Percentiles rank a stretch among this genome's conserved stretches.
phyloP scores from a whole-genome alignment of 2,888 invertebrate genomes.

The Dorcus parallelipipedus region DNA sequence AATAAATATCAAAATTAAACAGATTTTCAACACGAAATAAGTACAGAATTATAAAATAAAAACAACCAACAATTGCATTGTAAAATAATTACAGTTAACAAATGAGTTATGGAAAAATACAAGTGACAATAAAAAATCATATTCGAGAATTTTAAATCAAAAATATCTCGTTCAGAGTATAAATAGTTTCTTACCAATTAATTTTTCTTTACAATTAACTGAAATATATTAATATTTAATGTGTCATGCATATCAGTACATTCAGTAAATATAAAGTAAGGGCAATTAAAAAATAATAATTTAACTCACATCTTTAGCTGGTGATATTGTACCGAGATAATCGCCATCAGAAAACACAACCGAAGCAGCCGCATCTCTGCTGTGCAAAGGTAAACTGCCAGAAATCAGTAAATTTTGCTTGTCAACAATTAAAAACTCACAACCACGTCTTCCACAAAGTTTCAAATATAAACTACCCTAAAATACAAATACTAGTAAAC shows the following conservation, averaged over 20 bases:
- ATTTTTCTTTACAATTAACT: too few relatives aligned
- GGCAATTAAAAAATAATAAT: not conserved
- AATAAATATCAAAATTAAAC: too few relatives aligned
- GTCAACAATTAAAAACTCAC: conserved; percentile 56
- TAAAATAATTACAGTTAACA: not conserved
- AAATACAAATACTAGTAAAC: conserved; percentile 29
- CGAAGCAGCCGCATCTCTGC: conserved; percentile 52
- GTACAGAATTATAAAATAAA: too few relatives aligned
- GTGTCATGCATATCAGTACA: too few relatives aligned
- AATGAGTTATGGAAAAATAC: too few relatives aligned
- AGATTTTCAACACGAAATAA: too few relatives aligned
- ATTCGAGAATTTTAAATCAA: too few relatives aligned
- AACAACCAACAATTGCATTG: too few relatives aligned
- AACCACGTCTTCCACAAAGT: conserved; percentile 52
- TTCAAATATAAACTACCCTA: conserved; percentile 82
- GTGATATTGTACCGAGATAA: conserved; percentile 72
- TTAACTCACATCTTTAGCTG: conserved; percentile 71
- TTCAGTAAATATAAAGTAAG: not conserved
- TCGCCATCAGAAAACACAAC: conserved; percentile 76
- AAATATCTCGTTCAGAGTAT: too few relatives aligned
- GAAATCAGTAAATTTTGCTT: conserved; percentile 53
- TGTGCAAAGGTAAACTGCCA: conserved; percentile 47
- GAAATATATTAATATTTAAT: too few relatives aligned
- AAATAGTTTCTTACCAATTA: too few relatives aligned
- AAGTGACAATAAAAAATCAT: too few relatives aligned